Conservation (phyloP, 2,113 vertebrate genomes). For the Dendropsophus ebraccatus region DNA sequence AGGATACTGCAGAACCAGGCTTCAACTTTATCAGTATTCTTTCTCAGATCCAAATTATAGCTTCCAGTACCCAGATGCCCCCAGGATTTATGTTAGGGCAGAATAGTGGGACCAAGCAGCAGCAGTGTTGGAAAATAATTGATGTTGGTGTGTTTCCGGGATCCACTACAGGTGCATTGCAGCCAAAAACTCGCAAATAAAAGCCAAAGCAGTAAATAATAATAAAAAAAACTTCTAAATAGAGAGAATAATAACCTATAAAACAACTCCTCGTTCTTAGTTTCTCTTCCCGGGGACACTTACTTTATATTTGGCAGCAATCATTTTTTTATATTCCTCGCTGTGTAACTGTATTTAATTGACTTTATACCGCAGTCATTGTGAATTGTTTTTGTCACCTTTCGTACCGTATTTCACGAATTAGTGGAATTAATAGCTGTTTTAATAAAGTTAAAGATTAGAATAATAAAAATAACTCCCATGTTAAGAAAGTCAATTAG, state of each 20-base stretch:
- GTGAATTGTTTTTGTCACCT: constrained; percentile 5
- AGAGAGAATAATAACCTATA: neutral
- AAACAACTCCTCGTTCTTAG: neutral
- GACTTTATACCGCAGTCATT: neutral
- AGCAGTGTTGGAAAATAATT: too few relatives aligned
- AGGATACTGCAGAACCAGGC: too few relatives aligned
- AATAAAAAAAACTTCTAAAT: neutral
- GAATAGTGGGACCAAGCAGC: too few relatives aligned
- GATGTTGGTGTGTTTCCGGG: too few relatives aligned
- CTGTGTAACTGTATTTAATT: neutral
- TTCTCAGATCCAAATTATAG: too few relatives aligned
- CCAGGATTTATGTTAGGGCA: too few relatives aligned
- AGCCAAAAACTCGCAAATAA: neutral
- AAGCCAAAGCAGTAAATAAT: neutral
- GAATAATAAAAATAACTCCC: constrained; percentile 25
- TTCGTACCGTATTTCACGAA: neutral
- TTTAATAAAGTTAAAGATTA: constrained; percentile 20
- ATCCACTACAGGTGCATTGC: neutral
- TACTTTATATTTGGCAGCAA: neutral
- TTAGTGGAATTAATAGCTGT: constrained; percentile 18
- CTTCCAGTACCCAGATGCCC: too few relatives aligned
- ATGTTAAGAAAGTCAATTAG: constrained; percentile 43
- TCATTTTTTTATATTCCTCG: neutral
- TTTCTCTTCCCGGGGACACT: neutral
- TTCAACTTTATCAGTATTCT: too few relatives aligned